Conservation (phyloP, 2,113 vertebrate genomes). For the Gadus macrocephalus region DNA sequence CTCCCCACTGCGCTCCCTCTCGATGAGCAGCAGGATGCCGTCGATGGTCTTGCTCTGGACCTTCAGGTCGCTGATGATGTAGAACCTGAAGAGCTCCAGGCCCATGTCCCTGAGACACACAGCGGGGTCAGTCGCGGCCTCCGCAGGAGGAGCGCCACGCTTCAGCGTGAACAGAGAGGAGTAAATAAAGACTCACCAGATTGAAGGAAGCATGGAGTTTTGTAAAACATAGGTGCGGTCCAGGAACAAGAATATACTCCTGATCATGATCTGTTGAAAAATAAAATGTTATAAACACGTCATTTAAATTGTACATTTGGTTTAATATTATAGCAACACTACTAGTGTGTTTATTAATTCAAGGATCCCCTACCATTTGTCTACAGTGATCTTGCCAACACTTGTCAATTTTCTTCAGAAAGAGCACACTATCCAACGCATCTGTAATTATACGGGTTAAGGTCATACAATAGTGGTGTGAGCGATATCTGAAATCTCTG, state of each 20-base stretch:
- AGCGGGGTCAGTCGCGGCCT: background rate
- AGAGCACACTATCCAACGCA: conserved; percentile 96
- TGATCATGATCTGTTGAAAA: conserved; percentile 92
- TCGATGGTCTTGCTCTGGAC: conserved; percentile 98
- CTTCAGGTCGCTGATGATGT: conserved; percentile 97
- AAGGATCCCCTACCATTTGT: conserved; percentile 86
- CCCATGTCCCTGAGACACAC: conserved; percentile 90
- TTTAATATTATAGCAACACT: background rate
- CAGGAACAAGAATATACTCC: conserved; percentile 99
- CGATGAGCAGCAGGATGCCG: conserved; percentile 93
- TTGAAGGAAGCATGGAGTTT: conserved; percentile 98
- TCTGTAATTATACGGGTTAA: conserved; percentile 82
- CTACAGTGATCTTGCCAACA: conserved; percentile 99
- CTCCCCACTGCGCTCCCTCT: conserved; percentile 92
- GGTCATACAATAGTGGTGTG: conserved; percentile 33
- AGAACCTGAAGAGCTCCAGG: conserved; percentile 95
- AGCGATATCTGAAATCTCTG: background rate
- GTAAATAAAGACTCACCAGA: conserved; percentile 80
- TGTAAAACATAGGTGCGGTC: conserved; percentile 99
- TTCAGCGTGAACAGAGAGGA: background rate
- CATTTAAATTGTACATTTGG: background rate
- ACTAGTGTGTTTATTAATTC: background rate
- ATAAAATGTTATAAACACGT: conserved; percentile 10
- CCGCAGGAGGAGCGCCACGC: background rate
- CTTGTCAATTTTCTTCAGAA: conserved; percentile 98